Conservation (phyloP, 1,140 invertebrate genomes). For the Pygmarrhopalites habei region DNA sequence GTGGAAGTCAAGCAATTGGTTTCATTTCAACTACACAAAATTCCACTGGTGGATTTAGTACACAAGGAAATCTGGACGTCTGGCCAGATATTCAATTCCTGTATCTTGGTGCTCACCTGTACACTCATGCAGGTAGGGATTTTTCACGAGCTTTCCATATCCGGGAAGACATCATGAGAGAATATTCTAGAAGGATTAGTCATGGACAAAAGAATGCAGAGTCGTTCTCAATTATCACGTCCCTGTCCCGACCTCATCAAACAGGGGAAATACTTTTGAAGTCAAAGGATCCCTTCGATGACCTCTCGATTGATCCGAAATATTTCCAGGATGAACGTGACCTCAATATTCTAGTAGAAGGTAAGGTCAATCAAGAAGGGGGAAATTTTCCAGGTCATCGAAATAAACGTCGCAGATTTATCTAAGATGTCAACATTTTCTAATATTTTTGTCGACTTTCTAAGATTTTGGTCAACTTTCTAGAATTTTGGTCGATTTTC, state of each 20-base stretch:
- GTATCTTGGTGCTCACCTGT: not conserved
- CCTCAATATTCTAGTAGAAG: conserved; percentile 17
- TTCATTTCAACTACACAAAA: conserved; percentile 19
- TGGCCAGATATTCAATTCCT: conserved; percentile 30
- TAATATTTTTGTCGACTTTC: no score
- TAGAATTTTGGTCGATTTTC: no score
- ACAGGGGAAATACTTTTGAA: conserved; percentile 19
- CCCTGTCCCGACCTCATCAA: conserved; percentile 10
- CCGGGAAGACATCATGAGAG: conserved; percentile 2
- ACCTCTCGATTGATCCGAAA: conserved; percentile 21
- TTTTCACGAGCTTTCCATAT: conserved; percentile 18
- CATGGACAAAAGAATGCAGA: conserved; percentile 8
- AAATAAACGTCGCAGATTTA: no score
- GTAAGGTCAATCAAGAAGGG: conserved; percentile 1
- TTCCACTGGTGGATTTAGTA: conserved; percentile 7
- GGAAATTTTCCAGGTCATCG: no score
- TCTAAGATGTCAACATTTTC: no score
- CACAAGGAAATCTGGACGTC: no score
- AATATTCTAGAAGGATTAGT: no score
- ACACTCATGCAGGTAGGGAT: conserved; percentile 9
- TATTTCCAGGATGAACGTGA: conserved; percentile 30
- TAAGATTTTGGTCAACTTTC: no score
- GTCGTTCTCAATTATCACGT: conserved; percentile 20
- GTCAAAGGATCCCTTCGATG: conserved; percentile 5
- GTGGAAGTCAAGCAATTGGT: conserved; percentile 19